Evolutionary conservation across 2,888 invertebrate species (phyloP), one percentile per base, ranked within the genome.

Genomic region (Euplexia lucipara): DNA sequence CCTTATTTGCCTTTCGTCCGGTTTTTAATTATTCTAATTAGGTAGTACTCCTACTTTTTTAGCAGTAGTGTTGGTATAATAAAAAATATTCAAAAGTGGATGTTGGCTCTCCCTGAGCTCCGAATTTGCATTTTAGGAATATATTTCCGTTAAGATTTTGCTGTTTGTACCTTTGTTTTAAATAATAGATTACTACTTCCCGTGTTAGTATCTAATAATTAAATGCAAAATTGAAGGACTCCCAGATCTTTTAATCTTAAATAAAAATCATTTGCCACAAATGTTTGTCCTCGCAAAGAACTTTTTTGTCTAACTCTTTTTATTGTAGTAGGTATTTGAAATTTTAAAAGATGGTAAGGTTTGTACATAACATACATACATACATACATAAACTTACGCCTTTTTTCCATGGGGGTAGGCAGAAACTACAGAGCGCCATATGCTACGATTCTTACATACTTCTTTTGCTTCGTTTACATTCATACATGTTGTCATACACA

Each of bases 21-120:
- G 42, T 37, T 72, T 72, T 65, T 44, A 32, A 44, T 51, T 47
- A 2, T 49, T 64, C 45, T 32, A 39, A 72, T 69, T 64, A n/a
- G n/a, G n/a, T n/a, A 34, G 34, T 41, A 16, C 14, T 2, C n/a
- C 16, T n/a, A 54, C 9, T 47, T 56, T 51, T 14, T n/a, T 16
- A 53, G 32, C 34, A 16, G 45, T 45, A 37, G 32, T 51, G n/a
- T n/a, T 66, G 42, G 30, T 26, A 10, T 41, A 51, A 41, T n/a
- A 56, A 51, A 47, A 56, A 49, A 51, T n/a, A 44, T 44, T 26
- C 10, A n/a, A 10, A 5, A 66, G 35, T 18, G 51, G 44, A 51
- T 51, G 26, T 44, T 44, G 18, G 30, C n/a, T 44, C 26, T 20
- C 39, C n/a, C n/a, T 39, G 44, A 39, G 18, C 37, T 10, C 52